Evolutionary conservation across 2,888 invertebrate genomes (phyloP).

Genomic region (Crossocerus cetratus): DNA sequence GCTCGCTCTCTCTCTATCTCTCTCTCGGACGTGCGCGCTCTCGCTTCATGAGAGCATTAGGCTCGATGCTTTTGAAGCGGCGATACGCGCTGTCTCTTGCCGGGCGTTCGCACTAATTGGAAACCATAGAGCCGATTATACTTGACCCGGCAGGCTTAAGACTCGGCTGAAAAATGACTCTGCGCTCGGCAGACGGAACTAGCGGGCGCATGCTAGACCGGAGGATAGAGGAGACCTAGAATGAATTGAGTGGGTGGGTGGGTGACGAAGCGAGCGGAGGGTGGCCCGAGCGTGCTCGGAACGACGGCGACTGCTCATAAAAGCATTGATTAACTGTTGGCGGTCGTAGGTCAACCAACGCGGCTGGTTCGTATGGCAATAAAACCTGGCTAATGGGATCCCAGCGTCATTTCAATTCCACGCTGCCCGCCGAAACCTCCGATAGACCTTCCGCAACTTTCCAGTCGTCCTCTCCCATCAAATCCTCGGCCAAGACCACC

Average conservation of each 20-base stretch:
- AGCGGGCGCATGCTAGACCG: constrained; percentile 8
- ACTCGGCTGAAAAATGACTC: no score
- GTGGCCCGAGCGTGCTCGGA: constrained; percentile 29
- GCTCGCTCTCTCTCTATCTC: no score
- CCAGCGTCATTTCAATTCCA: constrained; percentile 57
- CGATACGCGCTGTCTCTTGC: no score
- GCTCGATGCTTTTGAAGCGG: no score
- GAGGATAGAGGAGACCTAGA: constrained; percentile 22
- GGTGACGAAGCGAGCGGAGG: constrained; percentile 17
- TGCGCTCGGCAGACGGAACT: not conserved
- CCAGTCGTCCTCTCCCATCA: no score
- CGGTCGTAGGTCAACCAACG: constrained; percentile 67
- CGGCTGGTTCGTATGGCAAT: constrained; percentile 61
- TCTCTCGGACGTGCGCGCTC: no score
- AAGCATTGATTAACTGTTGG: constrained; percentile 75
- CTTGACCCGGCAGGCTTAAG: no score
- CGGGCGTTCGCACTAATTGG: no score
- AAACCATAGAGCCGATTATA: no score
- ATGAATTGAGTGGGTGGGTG: constrained; percentile 18
- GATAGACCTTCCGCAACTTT: constrained; percentile 14
- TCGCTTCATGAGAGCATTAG: no score
- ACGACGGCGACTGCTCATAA: constrained; percentile 69
- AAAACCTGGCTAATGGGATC: constrained; percentile 67
- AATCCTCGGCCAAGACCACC: no score
- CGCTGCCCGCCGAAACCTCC: constrained; percentile 38